These are phyloP conservation scores for Suncus etruscus DNA, from an alignment of 2,113 vertebrate genomes.

Conservation along the genomic window DNA sequence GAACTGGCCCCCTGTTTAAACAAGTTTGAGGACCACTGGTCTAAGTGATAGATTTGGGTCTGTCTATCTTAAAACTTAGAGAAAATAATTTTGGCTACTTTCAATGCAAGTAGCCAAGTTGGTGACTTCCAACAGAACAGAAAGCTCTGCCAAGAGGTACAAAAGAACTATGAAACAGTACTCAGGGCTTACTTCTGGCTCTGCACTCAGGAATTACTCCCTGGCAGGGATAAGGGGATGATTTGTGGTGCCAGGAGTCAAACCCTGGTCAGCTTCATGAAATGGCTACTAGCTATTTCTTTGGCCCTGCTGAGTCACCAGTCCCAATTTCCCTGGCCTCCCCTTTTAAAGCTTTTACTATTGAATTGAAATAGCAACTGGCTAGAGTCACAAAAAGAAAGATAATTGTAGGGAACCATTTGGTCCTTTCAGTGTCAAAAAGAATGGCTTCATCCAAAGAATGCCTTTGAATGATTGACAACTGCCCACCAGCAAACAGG, in stretches of 20 bases:
- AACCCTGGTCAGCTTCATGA: no score
- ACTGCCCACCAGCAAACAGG: neutral
- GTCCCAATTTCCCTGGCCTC: neutral
- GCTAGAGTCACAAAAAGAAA: constrained; percentile 26
- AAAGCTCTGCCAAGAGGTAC: neutral
- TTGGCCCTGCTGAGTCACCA: no score
- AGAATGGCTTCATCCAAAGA: constrained; percentile 1
- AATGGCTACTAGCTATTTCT: no score
- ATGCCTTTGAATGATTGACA: neutral
- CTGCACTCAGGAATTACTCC: no score
- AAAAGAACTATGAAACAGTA: neutral
- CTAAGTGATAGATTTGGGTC: neutral
- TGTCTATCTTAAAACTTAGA: constrained; percentile 1
- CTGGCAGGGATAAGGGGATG: no score
- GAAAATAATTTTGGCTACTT: neutral
- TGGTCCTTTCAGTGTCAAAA: constrained; percentile 8
- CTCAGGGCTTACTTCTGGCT: no score
- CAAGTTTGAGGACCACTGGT: no score
- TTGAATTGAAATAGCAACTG: constrained; percentile 16
- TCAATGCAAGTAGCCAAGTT: neutral
- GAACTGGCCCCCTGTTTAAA: no score
- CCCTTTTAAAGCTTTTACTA: neutral
- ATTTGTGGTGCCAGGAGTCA: no score
- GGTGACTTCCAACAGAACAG: neutral
- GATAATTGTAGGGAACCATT: constrained; percentile 57